Percentiles rank a stretch among this genome's conserved stretches.
Evolutionary conservation across 2,888 invertebrate genomes (phyloP).

Genomic region (Stenodema calcarata): DNA sequence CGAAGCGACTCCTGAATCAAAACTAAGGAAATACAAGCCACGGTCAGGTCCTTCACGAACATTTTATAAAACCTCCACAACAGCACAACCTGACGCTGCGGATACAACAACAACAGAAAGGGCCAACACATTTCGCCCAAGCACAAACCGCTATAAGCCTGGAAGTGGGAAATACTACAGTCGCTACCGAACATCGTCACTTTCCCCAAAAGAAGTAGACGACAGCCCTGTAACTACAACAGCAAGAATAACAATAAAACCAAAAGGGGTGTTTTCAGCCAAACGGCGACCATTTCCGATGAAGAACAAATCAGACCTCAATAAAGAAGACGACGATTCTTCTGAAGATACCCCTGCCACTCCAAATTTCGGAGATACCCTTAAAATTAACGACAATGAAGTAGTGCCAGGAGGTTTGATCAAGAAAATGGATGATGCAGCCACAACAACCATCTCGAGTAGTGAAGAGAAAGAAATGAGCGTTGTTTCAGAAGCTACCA

Average conservation of each 20-base stretch:
- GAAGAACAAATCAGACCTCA: conserved; percentile 49
- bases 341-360: conserved; percentile 41
- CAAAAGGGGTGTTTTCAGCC: conserved; percentile 59
- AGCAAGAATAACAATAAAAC: conserved; percentile 51
- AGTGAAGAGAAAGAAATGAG: conserved; percentile 40
- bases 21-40: conserved; percentile 55
- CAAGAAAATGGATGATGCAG: conserved; percentile 54
- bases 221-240: conserved; percentile 51
- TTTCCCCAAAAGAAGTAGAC: conserved; percentile 53
- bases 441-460: conserved; percentile 54
- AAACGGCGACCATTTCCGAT: conserved; percentile 57
- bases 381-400: conserved; percentile 54
- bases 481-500: conserved; percentile 33
- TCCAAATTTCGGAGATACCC: conserved; percentile 36
- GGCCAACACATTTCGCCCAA: conserved; percentile 54
- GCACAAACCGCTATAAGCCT: conserved; percentile 55
- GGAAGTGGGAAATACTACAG: conserved; percentile 59
- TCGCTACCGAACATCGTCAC: conserved; percentile 58
- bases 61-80: conserved; percentile 55
- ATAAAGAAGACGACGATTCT: conserved; percentile 53
- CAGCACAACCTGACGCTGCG: conserved; percentile 44
- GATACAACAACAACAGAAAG: conserved; percentile 56
- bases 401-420: conserved; percentile 52
- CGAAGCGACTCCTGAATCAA: conserved; percentile 61
- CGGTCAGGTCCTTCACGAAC: conserved; percentile 50